Evolutionary conservation across 2,113 vertebrate species (phyloP), one percentile per base, ranked within the genome.

Genomic region (Coptodon bakossiorum): DNA sequence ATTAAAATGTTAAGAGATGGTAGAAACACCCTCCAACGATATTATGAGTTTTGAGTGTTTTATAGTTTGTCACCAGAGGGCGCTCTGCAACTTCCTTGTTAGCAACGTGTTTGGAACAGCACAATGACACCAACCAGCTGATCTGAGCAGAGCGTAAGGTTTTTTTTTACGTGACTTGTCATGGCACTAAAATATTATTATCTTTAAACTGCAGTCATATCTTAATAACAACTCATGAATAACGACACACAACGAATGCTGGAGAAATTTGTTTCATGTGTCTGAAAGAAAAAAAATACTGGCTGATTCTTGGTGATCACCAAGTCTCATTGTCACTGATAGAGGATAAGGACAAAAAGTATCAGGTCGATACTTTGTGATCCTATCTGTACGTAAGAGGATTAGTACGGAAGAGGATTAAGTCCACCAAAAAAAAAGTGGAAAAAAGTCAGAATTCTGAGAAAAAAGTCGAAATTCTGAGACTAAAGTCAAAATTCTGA

Each of bases 401-500:
- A 38, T 38, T 38, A 38, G 36, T 38, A 38, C 9, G 4, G 36
- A 38, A 38, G 54, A 57, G 56, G 56, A 16, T 59, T 59, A 17
- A 27, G 27, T 27, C 1, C 27, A 29, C 24, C 1, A 2, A 29
- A 29, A 29, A 29, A 29, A 29, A 29, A 29, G 29, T 29, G 29
- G 29, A 29, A 29, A 29, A 29, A 29, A 29, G 29, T 29, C 29
- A 29, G 14, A 31, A 16, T 59, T 56, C n/a, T 54, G 3, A 4
- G 4, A 50, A 5, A 50, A 50, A 48, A 50, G 0, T 48, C 7
- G 2, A 6, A 48, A 48, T 16, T 50, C 16, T 17, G 14, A 4
- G 6, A 17, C 7, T 16, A 50, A 50, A 3, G 1, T 52, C 5
- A 1, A 0, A 22, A 53, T 53, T 53, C 19, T 2, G 0, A 3